phyloP scores from a whole-genome alignment of 2,113 vertebrate genomes.

The Paramisgurnus dabryanus region DNA sequence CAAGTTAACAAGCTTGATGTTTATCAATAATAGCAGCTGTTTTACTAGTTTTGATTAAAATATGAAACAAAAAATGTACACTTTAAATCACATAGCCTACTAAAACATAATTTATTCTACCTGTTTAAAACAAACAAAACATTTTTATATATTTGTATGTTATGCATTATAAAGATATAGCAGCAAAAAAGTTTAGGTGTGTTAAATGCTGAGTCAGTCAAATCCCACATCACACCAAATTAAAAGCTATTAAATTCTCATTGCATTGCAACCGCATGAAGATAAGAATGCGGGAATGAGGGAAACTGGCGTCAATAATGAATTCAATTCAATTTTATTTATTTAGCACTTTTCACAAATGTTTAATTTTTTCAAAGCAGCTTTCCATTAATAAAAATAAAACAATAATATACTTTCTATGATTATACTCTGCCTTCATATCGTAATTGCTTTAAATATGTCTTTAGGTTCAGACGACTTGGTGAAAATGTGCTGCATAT shows the following conservation, averaged over 20 bases:
- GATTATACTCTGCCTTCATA: background rate
- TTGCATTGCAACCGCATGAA: background rate
- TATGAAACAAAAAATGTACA: background rate
- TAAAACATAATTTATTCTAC: background rate
- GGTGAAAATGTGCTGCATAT: background rate
- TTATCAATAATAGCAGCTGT: no score
- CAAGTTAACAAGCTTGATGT: no score
- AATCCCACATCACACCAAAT: constrained; percentile 41
- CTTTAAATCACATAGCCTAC: background rate
- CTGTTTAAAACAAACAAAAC: background rate
- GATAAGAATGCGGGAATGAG: background rate
- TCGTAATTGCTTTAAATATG: background rate
- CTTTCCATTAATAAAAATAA: no score
- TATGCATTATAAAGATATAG: background rate
- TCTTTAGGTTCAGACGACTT: background rate
- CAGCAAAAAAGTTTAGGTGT: background rate
- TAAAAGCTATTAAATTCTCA: background rate
- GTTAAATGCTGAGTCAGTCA: constrained; percentile 10
- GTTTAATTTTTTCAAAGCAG: no score
- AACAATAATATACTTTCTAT: no score
- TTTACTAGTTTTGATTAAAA: no score
- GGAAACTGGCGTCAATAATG: constrained; percentile 3
- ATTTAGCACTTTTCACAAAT: no score
- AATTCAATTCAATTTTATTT: no score
- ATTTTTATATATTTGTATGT: background rate